Evolutionary conservation across 2,113 vertebrate species (phyloP), one percentile per base, ranked within the genome.

Genomic region (Gobiocypris rarus): DNA sequence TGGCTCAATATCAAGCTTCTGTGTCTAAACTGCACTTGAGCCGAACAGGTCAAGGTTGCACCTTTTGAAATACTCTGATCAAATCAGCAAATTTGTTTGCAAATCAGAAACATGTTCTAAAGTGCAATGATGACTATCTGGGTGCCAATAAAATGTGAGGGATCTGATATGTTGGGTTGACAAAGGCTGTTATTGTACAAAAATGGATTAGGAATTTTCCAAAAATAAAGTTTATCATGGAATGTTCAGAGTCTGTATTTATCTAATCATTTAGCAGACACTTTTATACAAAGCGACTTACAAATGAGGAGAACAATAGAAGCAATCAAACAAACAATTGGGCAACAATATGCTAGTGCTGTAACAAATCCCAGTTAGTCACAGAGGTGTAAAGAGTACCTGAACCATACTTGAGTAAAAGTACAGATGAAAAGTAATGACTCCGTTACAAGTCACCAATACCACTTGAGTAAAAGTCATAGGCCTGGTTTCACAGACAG

Each of bases 1-100:
- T 87, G 84, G 31, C 86, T 3, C 78, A 81, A 76, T 38, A 52
- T 70, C 24, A 22, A 45, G 34, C 38, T 17, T 2, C 50, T 5
- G n/a, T 38, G 63, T 85, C 76, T 11, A n/a, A n/a, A 19, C 5
- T 54, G 24, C 34, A 65, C 34, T 43, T 11, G 5, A 15, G 19
- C 31, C n/a, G 24, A 67, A 67, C 41, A 45, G 84, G 76, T 85
- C 81, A 61, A 85, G 73, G 81, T 38, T 76, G 41, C 14, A 5
- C 22, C 56, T 70, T 61, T 67, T 50, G 31, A 45, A 41, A 31
- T 34, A 67, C 58, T 19, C 17, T 63, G 15, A 79, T 48, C 77
- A 80, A 48, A 65, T 65, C 38, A 22, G 56, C 54, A 77, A 34
- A 61, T 79, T 45, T 63, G 58, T 24, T 48, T 80, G 19, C 41